These are phyloP conservation scores for Eristalinus aeneus DNA, from an alignment of 2,888 invertebrate genomes.

Conservation along the genomic window DNA sequence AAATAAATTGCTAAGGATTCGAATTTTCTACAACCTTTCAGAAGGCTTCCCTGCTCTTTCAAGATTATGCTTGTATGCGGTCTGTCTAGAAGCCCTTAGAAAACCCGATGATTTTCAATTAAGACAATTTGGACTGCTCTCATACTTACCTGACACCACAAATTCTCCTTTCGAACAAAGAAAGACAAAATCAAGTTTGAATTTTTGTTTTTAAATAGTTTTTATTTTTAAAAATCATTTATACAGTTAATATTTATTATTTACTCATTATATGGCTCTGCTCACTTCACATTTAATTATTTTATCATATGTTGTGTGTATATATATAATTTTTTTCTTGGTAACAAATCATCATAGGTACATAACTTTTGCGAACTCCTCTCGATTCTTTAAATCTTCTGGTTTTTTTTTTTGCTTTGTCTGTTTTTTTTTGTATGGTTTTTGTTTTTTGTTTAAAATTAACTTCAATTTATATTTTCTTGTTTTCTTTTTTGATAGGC, in stretches of 20 bases:
- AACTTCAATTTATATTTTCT: not conserved
- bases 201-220: conserved; percentile 31
- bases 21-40: too few species aligned
- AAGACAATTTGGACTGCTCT: too few species aligned
- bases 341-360: conserved; percentile 57
- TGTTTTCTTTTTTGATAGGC: not conserved
- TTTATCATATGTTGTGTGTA: conserved; percentile 36
- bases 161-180: not conserved
- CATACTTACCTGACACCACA: too few species aligned
- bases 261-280: conserved; percentile 42
- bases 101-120: too few species aligned
- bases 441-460: conserved; percentile 22
- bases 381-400: not conserved
- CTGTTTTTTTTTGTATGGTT: conserved; percentile 1
- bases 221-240: conserved; percentile 57
- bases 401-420: not conserved
- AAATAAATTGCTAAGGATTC: too few species aligned
- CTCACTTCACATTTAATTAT: conserved; percentile 34
- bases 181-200: not conserved
- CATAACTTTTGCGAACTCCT: conserved; percentile 34
- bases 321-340: conserved; percentile 36
- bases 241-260: conserved; percentile 47
- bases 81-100: too few species aligned
- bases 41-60: too few species aligned
- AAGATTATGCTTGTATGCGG: too few species aligned